phyloP scores from a whole-genome alignment of 2,113 vertebrate genomes.

The Mugil cephalus region DNA sequence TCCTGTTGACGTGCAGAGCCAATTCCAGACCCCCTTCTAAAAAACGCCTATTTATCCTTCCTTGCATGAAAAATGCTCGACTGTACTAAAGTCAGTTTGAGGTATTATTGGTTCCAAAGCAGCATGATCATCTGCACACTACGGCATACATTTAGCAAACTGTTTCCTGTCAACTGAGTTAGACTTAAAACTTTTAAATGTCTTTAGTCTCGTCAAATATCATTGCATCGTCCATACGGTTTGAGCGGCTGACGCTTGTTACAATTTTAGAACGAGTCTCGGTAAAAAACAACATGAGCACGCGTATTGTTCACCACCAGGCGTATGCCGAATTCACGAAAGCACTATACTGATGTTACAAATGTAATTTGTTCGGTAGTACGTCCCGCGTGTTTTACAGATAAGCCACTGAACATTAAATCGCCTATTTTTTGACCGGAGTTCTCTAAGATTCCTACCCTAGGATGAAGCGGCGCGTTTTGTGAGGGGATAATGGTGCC shows the following conservation, averaged over 20 bases:
- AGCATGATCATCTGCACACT: neutral
- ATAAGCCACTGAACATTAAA: neutral
- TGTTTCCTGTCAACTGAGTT: neutral
- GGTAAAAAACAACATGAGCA: neutral
- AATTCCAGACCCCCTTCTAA: conserved; percentile 9
- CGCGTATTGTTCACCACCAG: neutral
- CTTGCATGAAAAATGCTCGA: neutral
- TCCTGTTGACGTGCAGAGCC: too few species aligned
- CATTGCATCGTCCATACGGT: neutral
- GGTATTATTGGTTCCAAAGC: rapidly evolving
- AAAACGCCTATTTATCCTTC: neutral
- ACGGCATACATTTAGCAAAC: neutral
- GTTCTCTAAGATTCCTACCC: neutral
- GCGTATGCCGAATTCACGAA: neutral
- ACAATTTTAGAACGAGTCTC: neutral
- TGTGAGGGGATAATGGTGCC: neutral
- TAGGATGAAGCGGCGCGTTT: neutral
- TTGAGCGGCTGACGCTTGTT: neutral
- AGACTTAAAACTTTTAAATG: conserved; percentile 33
- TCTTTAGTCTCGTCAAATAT: neutral
- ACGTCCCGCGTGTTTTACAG: rapidly evolving
- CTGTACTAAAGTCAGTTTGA: rapidly evolving
- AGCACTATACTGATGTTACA: neutral
- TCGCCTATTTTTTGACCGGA: neutral
- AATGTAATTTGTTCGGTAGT: neutral